phyloP scores from a whole-genome alignment of 2,113 vertebrate species.

The Hylia prasina region DNA sequence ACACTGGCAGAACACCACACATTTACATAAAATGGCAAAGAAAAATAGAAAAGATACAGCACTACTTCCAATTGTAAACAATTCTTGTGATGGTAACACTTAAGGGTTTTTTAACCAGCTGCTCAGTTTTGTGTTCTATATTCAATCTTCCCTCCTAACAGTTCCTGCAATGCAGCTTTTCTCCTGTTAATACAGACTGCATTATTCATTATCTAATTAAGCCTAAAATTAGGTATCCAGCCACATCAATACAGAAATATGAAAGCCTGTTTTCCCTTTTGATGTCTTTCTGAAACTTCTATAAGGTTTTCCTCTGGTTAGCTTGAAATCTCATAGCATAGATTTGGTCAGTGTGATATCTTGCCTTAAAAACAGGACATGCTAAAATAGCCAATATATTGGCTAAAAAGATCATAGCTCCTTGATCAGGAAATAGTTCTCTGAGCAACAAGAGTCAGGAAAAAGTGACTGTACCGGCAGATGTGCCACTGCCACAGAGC shows the following conservation, averaged over 20 bases:
- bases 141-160: neutral
- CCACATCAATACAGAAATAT: neutral
- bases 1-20: neutral
- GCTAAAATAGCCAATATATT: neutral
- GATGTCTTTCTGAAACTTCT: neutral
- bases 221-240: neutral
- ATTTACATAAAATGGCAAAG: neutral
- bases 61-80: neutral
- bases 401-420: neutral
- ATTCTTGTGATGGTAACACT: neutral
- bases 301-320: neutral
- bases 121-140: neutral
- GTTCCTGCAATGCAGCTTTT: neutral
- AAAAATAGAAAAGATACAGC: neutral
- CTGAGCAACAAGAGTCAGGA: neutral
- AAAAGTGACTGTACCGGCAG: neutral
- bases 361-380: neutral
- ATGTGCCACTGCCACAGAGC: neutral
- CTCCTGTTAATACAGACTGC: neutral
- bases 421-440: neutral
- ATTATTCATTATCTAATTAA: neutral
- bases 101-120: neutral
- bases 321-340: neutral
- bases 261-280: neutral
- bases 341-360: neutral